These are phyloP conservation scores for Drosophila anomalata DNA, from an alignment of 2,888 invertebrate species.

Conservation along the genomic window DNA sequence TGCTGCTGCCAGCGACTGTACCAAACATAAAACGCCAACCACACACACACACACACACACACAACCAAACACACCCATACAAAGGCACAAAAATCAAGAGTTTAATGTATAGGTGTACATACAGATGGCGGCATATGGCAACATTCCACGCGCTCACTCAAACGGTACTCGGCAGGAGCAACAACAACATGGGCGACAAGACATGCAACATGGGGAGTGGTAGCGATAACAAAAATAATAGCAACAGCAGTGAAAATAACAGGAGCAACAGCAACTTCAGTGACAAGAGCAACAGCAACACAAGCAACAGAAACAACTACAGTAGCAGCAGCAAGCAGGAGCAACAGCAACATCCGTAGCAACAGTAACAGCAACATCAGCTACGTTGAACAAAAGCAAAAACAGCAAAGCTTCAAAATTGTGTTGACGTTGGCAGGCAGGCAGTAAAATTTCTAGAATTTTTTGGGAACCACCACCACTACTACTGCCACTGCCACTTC, in stretches of 20 bases:
- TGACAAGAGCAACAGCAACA: constrained; percentile 13
- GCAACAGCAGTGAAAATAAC: constrained; percentile 2
- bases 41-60: constrained; percentile 11
- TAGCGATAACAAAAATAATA: constrained; percentile 24
- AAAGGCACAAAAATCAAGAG: constrained; percentile 26
- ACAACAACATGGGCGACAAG: constrained; percentile 9
- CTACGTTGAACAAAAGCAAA: constrained; percentile 2
- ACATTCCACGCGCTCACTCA: constrained; percentile 71
- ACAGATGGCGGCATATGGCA: constrained; percentile 78
- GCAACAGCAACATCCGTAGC: constrained; percentile 4
- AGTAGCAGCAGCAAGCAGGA: constrained; percentile 1
- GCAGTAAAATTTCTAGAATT: constrained; percentile 67
- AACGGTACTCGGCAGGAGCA: constrained; percentile 46
- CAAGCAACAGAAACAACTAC: constrained; percentile 2
- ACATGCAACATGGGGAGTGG: constrained; percentile 4
- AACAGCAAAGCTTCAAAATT: constrained; percentile 52
- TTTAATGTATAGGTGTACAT: constrained; percentile 34
- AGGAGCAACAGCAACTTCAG: not conserved
- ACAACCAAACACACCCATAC: not conserved
- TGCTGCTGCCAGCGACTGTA: constrained; percentile 65
- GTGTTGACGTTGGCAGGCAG: constrained; percentile 68
- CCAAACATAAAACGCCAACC: constrained; percentile 60
- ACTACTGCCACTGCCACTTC: not conserved
- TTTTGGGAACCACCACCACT: constrained; percentile 58
- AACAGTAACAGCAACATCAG: constrained; percentile 15